Evolutionary conservation across 2,888 invertebrate genomes (phyloP).

Genomic region (Philaethria dido): DNA sequence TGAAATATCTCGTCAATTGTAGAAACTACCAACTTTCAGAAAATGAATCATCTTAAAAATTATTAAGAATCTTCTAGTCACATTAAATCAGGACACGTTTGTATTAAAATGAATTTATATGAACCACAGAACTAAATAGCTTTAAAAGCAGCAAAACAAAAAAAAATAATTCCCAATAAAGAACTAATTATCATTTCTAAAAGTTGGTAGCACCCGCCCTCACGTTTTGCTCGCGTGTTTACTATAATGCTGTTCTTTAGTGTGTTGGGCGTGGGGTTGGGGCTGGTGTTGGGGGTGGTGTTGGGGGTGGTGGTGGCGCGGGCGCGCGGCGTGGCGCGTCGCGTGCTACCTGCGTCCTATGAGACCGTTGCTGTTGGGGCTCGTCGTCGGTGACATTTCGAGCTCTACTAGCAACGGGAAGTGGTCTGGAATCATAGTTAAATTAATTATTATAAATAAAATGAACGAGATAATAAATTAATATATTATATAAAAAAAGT

Average conservation of each 20-base stretch:
- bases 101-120: not conserved
- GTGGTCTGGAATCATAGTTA: constrained; percentile 87
- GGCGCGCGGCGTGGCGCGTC: constrained; percentile 51
- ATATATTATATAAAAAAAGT: too few species aligned
- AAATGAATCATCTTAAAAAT: too few species aligned
- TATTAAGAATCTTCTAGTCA: too few species aligned
- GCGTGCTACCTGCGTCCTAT: constrained; percentile 93
- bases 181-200: constrained; percentile 25
- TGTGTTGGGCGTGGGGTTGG: constrained; percentile 38
- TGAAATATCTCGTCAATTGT: constrained; percentile 25
- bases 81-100: constrained; percentile 14
- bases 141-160: not conserved
- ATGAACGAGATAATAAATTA: too few species aligned
- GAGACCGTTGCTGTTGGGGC: constrained; percentile 90
- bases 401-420: constrained; percentile 95
- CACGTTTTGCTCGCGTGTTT: constrained; percentile 35
- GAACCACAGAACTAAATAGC: not conserved
- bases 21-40: constrained; percentile 31
- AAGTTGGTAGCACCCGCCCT: constrained; percentile 39
- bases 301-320: constrained; percentile 46
- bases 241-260: not conserved
- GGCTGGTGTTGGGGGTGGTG: constrained; percentile 46
- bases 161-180: not conserved
- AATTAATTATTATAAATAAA: not conserved
- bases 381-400: constrained; percentile 92